Evolutionary conservation across 1,140 invertebrate species (phyloP), one percentile per base, ranked within the genome.

Genomic region (Ceratitis capitata): DNA sequence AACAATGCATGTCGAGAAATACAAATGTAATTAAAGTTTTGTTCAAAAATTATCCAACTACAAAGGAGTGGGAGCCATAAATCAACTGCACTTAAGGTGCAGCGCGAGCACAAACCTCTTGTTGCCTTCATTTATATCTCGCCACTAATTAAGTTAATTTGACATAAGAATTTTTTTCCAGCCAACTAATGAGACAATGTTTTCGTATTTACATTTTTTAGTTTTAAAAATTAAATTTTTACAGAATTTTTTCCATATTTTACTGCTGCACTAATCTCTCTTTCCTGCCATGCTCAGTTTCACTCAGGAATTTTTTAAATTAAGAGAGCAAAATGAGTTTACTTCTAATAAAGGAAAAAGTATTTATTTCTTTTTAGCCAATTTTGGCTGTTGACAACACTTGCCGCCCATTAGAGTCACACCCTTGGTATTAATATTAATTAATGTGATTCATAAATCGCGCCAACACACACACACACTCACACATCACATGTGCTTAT

Each of bases 181-280:
- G 16, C 2, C 2, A 69, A 69, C 16, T 69, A n/a, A 32, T 39
- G 16, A 29, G 23, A 45, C 3, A 45, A 45, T 45, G 39, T 78
- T 78, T 78, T 78, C 4, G 45, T 78, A 78, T 42, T 78, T 78
- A 42, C 69, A 78, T 78, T n/a, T n/a, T n/a, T n/a, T n/a, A n/a
- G n/a, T n/a, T n/a, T n/a, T n/a, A n/a, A n/a, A n/a, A n/a, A n/a
- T n/a, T n/a, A n/a, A n/a, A n/a, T n/a, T n/a, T n/a, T n/a, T n/a
- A n/a, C n/a, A 23, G 3, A 78, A 78, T 19, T 78, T 45, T 5
- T 78, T 78, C 7, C 19, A 45, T 35, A 78, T 78, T 78, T 45
- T 78, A 14, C 10, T 45, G n/a, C n/a, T 78, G 35, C 32, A 42
- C 39, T 78, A 78, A 78, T 26, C 69, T 12, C 69, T 26, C 16